Evolutionary conservation across 2,797 vertebrate species (phyloP), one percentile per base, ranked within the genome.

Genomic region (Luscinia luscinia): DNA sequence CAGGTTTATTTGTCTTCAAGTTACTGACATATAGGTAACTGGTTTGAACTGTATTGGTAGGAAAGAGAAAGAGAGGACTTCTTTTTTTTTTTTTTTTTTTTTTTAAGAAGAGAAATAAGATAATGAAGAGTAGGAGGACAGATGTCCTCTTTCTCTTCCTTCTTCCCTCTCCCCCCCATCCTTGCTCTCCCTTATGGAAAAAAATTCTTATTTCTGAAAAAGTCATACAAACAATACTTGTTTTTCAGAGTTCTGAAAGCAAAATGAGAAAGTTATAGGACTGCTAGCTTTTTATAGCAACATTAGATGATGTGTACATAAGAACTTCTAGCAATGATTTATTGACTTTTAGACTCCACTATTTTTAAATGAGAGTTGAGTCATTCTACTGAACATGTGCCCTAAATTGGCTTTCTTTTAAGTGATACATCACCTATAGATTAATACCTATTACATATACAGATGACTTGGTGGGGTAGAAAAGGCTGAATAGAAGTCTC

Each of bases 391-490:
- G 38, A 84, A 41, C 16, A 81, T 3, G 2, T 41, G 8, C 34
- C 43, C 6, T 62, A 59, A 62, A 51, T 26, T 36, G 2, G 1
- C 2, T 40, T 48, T 72, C 17, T 34, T 64, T 76, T 23, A 36
- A 3, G 21, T 43, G 23, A 21, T 49, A 15, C 1, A 11, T 70
- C 9, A 15, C 7, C 6, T 0, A 0, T 23, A 64, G 6, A 49
- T 77, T 23, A 93, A 54, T n/a, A 72, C 3, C 6, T 81, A 12
- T 34, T 28, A 55, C 9, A 9, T 7, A 5, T 38, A n/a, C 4
- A 40, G 7, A 8, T 67, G 52, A 7, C 22, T 82, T 73, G 34
- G 12, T 67, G 20, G 15, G 9, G 11, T 57, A 52, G 34, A 72
- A 67, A 26, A 38, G 67, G 9, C 11, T 38, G 52, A 82, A 72